Conservation (phyloP, 2,888 invertebrate genomes). For the Trilocha varians region DNA sequence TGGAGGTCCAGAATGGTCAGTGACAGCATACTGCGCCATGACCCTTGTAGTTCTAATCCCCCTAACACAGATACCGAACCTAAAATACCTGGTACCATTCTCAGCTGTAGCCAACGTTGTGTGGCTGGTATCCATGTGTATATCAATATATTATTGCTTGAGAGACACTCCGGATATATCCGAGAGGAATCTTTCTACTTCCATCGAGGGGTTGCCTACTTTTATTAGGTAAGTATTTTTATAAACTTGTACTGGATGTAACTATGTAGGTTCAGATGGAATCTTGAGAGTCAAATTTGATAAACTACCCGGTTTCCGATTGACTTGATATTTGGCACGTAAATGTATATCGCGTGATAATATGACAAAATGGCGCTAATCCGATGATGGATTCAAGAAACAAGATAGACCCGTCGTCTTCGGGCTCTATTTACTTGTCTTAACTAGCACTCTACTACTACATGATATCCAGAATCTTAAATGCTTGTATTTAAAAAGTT, state of each 20-base stretch:
- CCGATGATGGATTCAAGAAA: too few relatives aligned
- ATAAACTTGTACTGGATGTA: neutral
- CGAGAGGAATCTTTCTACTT: constrained; percentile 58
- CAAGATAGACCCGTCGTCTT: too few relatives aligned
- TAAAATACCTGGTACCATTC: constrained; percentile 90
- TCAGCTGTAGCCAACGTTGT: constrained; percentile 90
- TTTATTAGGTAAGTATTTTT: constrained; percentile 78
- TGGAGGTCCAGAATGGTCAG: constrained; percentile 67
- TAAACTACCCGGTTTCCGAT: too few relatives aligned
- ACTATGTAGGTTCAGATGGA: too few relatives aligned
- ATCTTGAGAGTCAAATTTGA: too few relatives aligned
- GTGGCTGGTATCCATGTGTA: constrained; percentile 83
- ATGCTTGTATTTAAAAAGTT: too few relatives aligned
- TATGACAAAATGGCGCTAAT: too few relatives aligned
- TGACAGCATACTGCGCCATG: constrained; percentile 77
- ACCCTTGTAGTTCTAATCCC: constrained; percentile 79
- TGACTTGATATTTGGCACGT: too few relatives aligned
- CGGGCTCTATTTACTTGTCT: too few relatives aligned
- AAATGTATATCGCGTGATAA: too few relatives aligned
- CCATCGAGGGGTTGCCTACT: constrained; percentile 79
- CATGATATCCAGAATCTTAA: too few relatives aligned
- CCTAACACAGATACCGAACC: constrained; percentile 81
- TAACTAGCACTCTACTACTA: too few relatives aligned
- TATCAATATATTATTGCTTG: constrained; percentile 89
- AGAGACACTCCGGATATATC: constrained; percentile 54